Conservation (phyloP, 1,140 invertebrate genomes). For the Oryzaephilus surinamensis region DNA sequence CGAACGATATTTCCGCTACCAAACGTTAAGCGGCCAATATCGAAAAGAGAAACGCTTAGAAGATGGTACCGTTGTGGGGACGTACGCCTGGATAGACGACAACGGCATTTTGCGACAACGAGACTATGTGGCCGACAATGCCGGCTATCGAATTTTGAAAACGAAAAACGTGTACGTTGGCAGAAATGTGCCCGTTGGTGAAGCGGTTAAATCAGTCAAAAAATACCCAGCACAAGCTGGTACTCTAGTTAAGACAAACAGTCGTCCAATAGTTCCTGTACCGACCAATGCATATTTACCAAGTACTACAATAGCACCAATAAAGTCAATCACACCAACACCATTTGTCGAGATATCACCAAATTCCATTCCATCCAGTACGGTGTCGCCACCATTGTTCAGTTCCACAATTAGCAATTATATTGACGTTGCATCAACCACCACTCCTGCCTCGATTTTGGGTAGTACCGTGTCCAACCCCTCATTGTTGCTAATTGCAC, state of each 20-base stretch:
- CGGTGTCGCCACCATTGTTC: neutral
- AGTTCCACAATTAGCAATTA: slow-evolving; percentile 5
- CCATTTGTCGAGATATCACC: slow-evolving; percentile 12
- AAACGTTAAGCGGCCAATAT: slow-evolving; percentile 80
- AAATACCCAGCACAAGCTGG: slow-evolving; percentile 53
- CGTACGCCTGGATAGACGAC: slow-evolving; percentile 74
- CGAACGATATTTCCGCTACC: slow-evolving; percentile 74
- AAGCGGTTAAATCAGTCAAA: slow-evolving; percentile 60
- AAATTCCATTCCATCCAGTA: slow-evolving; percentile 15
- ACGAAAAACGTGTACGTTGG: slow-evolving; percentile 72
- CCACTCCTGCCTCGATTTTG: slow-evolving; percentile 6
- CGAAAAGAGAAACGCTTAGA: slow-evolving; percentile 74
- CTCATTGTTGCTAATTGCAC: too few species aligned
- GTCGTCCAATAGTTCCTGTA: slow-evolving; percentile 15
- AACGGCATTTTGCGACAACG: slow-evolving; percentile 67
- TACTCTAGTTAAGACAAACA: slow-evolving; percentile 34
- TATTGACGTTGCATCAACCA: slow-evolving; percentile 2
- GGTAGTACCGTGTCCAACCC: slow-evolving; percentile 1
- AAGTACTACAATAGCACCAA: slow-evolving; percentile 11
- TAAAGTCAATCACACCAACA: slow-evolving; percentile 20
- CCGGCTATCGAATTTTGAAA: slow-evolving; percentile 68
- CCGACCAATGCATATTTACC: too few species aligned
- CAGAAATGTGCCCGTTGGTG: slow-evolving; percentile 51
- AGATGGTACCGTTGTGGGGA: slow-evolving; percentile 68
- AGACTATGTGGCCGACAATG: slow-evolving; percentile 75